Evolutionary conservation across 2,797 vertebrate species (phyloP), one percentile per base, ranked within the genome.

Genomic region (Crocidura indochinensis): DNA sequence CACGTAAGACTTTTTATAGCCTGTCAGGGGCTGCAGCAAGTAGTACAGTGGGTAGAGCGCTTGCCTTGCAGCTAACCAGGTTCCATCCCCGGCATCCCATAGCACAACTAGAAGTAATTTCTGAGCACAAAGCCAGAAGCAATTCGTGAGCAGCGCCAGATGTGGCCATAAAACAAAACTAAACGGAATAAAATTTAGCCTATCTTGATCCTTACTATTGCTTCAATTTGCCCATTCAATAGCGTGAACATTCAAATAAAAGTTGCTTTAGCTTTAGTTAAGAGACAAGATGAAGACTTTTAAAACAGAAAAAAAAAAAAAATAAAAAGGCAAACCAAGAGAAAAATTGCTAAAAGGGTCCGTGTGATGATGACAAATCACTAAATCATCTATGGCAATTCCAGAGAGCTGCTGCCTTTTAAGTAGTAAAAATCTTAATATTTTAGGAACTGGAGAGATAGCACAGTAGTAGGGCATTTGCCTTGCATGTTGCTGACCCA

Each of bases 201-300:
- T 44, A 24, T 65, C 85, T 87, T 38, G 67, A 65, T 64, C 80
- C 11, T 74, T 75, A 81, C 10, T 72, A 82, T 6, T 46, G 10
- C n/a, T 78, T 88, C 22, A 73, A 84, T 27, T 77, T 84, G 51
- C 64, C 38, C 47, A 82, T 67, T 92, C 27, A 83, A 65, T 65
- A 94, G 72, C 49, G 47, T 91, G 60, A 95, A 87, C 56, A 91
- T 81, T 77, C 51, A 47, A 31, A 60, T 84, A 85, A 95, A 90
- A 87, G 75, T 56, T 77, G 91, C 29, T 76, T 91, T 82, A 81
- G 91, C 29, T 76, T 91, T 82, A 81, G 29, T 84, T 87, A 74
- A 56, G 29, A 83, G 15, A 94, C n/a, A 84, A 76, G 86, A 22
- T 29, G n/a, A 87, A 92, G 4, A 27, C 27, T 26, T 79, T 71